Evolutionary conservation across 37 sponge, comb jelly and placozoan genomes (phyloP), one percentile per base, ranked within the genome.

Genomic region (Bolinopsis microptera): DNA sequence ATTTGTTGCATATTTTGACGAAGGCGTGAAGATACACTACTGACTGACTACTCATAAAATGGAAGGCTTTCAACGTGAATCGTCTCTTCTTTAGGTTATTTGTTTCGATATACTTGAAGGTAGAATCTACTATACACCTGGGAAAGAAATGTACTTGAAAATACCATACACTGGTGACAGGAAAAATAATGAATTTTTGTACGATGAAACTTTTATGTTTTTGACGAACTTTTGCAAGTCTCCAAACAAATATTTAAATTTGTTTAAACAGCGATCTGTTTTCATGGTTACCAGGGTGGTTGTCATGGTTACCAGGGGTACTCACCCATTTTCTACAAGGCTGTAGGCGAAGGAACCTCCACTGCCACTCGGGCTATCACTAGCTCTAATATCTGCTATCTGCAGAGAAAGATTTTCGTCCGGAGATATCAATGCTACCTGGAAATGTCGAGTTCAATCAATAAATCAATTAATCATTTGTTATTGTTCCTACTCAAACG

Each of bases 111-210:
- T 77, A 77, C 36, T 77, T 13, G 18, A 77, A 77, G 1, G 80
- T 77, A 36, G 80, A 77, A 36, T 77, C 80, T 18, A 77, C 80
- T 3, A 77, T 77, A 32, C 80, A 77, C 80, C 80, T 77, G 80
- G 16, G n/a, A n/a, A n/a, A n/a, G n/a, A n/a, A n/a, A n/a, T n/a
- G n/a, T n/a, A n/a, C n/a, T n/a, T n/a, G n/a, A n/a, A n/a, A n/a
- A n/a, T n/a, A n/a, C n/a, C n/a, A n/a, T n/a, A n/a, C n/a, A n/a
- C n/a, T n/a, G n/a, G n/a, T n/a, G n/a, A n/a, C n/a, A n/a, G n/a
- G n/a, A n/a, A n/a, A n/a, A n/a, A n/a, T n/a, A n/a, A n/a, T n/a
- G n/a, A n/a, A n/a, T n/a, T n/a, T n/a, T n/a, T n/a, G n/a, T n/a
- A n/a, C n/a, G n/a, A n/a, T n/a, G n/a, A n/a, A n/a, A n/a, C n/a